Conservation (phyloP, 2,113 vertebrate species). For the Ciconia boyciana region DNA sequence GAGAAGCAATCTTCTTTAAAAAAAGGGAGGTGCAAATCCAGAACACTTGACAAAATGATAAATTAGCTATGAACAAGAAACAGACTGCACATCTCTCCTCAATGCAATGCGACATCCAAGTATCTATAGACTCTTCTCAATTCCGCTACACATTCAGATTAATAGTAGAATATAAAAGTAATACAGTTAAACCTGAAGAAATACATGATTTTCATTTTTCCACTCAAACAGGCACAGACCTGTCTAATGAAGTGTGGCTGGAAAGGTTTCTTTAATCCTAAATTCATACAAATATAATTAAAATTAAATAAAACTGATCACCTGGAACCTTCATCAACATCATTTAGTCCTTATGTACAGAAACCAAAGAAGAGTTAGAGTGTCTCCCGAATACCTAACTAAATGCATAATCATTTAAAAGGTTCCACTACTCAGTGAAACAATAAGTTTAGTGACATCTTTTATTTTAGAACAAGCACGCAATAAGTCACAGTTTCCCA, state of each 20-base stretch:
- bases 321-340: not conserved
- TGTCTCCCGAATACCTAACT: not conserved
- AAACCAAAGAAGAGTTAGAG: not conserved
- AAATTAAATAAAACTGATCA: not conserved
- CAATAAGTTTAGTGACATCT: not conserved
- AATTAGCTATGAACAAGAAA: not conserved
- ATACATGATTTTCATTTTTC: not conserved
- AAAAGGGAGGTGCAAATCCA: not conserved
- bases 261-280: not conserved
- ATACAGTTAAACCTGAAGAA: not conserved
- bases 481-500: not conserved
- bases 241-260: not conserved
- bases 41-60: not conserved
- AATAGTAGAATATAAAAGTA: not conserved
- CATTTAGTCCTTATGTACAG: not conserved
- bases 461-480: conserved; percentile 24
- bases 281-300: not conserved
- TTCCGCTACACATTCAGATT: not conserved
- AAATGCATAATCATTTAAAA: not conserved
- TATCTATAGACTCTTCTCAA: not conserved
- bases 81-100: not conserved
- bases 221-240: not conserved
- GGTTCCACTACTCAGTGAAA: not conserved
- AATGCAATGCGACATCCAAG: not conserved
- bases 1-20: not conserved